These are phyloP conservation scores for Empidonax traillii DNA, from an alignment of 2,113 vertebrate species.

Conservation along the genomic window DNA sequence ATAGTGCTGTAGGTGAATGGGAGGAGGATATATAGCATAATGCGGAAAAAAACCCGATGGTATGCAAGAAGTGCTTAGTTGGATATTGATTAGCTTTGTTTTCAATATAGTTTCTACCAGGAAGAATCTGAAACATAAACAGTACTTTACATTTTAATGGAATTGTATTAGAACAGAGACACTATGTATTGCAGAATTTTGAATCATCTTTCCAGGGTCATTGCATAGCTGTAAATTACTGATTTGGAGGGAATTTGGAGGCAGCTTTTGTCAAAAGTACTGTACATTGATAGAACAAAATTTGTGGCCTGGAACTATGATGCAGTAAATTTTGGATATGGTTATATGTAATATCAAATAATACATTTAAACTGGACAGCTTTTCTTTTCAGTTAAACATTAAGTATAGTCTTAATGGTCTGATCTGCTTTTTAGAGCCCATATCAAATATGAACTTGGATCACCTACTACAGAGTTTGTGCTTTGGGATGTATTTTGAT, in stretches of 20 bases:
- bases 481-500: slow-evolving; percentile 64
- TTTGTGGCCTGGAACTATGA: slow-evolving; percentile 32
- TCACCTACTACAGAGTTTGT: slow-evolving; percentile 62
- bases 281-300: slow-evolving; percentile 33
- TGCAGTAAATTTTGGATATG: slow-evolving; percentile 48
- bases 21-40: neutral
- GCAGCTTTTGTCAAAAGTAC: neutral
- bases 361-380: slow-evolving; percentile 49
- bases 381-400: slow-evolving; percentile 61
- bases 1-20: neutral
- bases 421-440: slow-evolving; percentile 62
- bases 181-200: neutral
- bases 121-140: neutral
- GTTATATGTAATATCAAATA: slow-evolving; percentile 42
- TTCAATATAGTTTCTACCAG: neutral
- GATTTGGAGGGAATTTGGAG: neutral
- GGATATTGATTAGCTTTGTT: neutral
- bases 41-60: neutral
- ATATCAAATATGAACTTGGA: slow-evolving; percentile 51
- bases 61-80: neutral
- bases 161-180: neutral
- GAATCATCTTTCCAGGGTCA: neutral
- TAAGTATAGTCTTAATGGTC: slow-evolving; percentile 68
- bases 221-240: neutral
- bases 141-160: neutral